A percentile compares a stretch with the other conserved stretches of the same genome.
These are phyloP conservation scores for Morpho deidamia DNA, from an alignment of 2,888 invertebrate genomes.

Conservation along the genomic window DNA sequence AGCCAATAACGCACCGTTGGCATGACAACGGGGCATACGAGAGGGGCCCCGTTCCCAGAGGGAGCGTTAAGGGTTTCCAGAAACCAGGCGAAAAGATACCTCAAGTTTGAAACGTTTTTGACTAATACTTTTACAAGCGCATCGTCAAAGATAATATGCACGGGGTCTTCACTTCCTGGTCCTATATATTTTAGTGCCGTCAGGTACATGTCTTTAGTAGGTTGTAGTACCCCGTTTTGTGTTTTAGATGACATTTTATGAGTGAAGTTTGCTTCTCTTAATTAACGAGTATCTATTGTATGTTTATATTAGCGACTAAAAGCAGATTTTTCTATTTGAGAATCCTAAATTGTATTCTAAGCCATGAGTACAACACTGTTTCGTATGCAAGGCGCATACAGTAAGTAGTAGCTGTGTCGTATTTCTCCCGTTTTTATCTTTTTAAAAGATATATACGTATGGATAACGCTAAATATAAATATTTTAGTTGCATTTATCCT, in stretches of 20 bases:
- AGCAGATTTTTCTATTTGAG: no score
- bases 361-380: no score
- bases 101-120: slow-evolving; percentile 36
- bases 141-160: slow-evolving; percentile 22
- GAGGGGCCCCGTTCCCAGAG: slow-evolving; percentile 56
- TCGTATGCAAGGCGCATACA: no score
- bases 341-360: no score
- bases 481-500: no score
- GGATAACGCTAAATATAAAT: no score
- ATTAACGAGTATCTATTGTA: not conserved
- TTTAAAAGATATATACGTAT: no score
- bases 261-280: not conserved
- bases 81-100: slow-evolving; percentile 59
- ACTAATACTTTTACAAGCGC: slow-evolving; percentile 28
- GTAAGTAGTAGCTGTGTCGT: no score
- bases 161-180: slow-evolving; percentile 36
- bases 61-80: slow-evolving; percentile 46
- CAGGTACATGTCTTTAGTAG: slow-evolving; percentile 33
- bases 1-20: slow-evolving; percentile 68
- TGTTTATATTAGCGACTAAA: not conserved
- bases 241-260: slow-evolving; percentile 2
- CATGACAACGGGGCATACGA: slow-evolving; percentile 55
- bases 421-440: no score
- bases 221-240: slow-evolving; percentile 15
- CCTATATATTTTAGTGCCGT: slow-evolving; percentile 42